phyloP scores from a whole-genome alignment of 1,140 invertebrate genomes.

The Drosophila melanica region DNA sequence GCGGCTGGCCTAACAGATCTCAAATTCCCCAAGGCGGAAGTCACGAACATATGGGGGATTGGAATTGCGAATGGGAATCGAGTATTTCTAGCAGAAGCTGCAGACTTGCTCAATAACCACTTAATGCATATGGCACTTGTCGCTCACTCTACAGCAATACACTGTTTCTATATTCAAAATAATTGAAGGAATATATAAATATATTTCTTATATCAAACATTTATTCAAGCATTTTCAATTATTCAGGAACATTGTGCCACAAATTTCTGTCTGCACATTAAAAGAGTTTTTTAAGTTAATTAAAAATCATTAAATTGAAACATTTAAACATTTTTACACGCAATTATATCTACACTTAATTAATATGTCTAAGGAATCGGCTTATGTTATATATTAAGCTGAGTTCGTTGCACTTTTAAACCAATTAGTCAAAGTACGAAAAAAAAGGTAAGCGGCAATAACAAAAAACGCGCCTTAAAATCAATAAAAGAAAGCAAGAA shows the following conservation, averaged over 20 bases:
- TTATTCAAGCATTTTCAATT: too few species aligned
- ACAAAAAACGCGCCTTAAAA: constrained; percentile 13
- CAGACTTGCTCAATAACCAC: constrained; percentile 18
- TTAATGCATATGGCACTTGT: constrained; percentile 21
- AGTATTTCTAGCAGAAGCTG: constrained; percentile 1
- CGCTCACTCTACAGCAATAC: neutral
- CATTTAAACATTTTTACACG: too few species aligned
- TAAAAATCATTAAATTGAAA: too few species aligned
- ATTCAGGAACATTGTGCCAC: too few species aligned
- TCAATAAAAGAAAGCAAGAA: constrained; percentile 23
- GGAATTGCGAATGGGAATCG: constrained; percentile 7
- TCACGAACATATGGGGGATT: constrained; percentile 33
- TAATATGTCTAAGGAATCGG: neutral
- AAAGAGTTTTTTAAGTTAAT: too few species aligned
- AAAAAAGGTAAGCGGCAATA: neutral
- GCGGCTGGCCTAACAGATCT: constrained; percentile 13
- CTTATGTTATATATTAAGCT: neutral
- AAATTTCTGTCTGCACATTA: too few species aligned
- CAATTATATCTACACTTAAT: too few species aligned
- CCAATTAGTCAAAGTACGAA: constrained; percentile 47
- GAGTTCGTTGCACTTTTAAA: constrained; percentile 61
- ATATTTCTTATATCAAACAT: neutral
- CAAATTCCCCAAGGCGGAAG: constrained; percentile 38
- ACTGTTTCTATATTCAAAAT: neutral
- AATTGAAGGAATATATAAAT: neutral